phyloP scores from a whole-genome alignment of 2,797 vertebrate species.

The Heteromormyrus szaboi region DNA sequence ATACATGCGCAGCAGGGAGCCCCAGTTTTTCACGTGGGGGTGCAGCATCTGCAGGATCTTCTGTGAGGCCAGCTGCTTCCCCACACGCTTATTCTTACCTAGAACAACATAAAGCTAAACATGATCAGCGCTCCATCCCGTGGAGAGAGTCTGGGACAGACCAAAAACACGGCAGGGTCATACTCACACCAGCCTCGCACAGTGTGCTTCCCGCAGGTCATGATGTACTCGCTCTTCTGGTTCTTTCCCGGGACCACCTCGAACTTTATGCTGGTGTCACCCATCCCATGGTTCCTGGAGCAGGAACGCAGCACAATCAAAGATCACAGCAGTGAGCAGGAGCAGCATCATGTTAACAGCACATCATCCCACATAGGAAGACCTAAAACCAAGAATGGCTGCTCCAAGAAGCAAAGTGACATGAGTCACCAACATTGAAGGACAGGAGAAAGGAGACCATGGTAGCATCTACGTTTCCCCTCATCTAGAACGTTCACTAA shows the following conservation, averaged over 20 bases:
- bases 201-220: conserved; percentile 97
- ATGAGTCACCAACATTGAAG: background rate
- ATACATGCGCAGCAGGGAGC: conserved; percentile 95
- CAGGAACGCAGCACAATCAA: conserved; percentile 19
- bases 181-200: conserved; percentile 98
- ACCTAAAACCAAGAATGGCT: background rate
- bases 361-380: background rate
- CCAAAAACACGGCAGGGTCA: background rate
- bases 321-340: background rate
- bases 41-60: conserved; percentile 98
- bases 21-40: conserved; percentile 98
- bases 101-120: conserved; percentile 17
- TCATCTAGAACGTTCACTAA: background rate
- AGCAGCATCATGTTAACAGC: background rate
- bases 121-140: background rate
- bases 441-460: background rate
- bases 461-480: background rate
- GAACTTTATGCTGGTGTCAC: conserved; percentile 97
- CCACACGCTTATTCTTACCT: conserved; percentile 98
- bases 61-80: conserved; percentile 95
- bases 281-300: conserved; percentile 96
- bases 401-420: background rate
- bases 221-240: conserved; percentile 99
- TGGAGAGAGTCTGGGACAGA: background rate
- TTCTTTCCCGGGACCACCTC: conserved; percentile 99